phyloP scores from a whole-genome alignment of 2,888 invertebrate species.

The Callinectes sapidus region DNA sequence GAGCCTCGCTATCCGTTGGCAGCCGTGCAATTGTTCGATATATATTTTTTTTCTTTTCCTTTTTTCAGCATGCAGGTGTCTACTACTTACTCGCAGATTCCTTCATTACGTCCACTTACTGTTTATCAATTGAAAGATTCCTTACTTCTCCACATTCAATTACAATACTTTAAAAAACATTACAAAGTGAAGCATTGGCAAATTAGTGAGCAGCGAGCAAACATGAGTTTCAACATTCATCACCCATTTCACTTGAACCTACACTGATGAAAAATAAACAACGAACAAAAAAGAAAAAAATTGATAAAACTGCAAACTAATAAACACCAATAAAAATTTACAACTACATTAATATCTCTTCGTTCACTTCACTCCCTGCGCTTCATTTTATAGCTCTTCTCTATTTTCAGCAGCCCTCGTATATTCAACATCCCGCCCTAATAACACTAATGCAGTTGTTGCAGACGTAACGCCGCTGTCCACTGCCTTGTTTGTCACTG shows the following conservation, averaged over 20 bases:
- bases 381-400: neutral
- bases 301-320: neutral
- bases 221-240: neutral
- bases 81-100: neutral
- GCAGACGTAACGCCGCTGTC: slow-evolving; percentile 18
- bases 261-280: neutral
- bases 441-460: slow-evolving; percentile 23
- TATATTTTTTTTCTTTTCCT: no score
- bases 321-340: neutral
- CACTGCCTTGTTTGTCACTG: slow-evolving; percentile 13
- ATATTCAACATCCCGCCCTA: neutral
- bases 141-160: neutral
- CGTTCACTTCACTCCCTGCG: neutral
- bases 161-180: neutral
- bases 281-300: neutral
- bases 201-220: neutral
- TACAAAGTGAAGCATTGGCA: neutral
- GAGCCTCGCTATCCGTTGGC: neutral
- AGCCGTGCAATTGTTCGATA: neutral
- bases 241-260: neutral
- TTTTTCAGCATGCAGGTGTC: neutral
- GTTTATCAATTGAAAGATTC: neutral
- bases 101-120: neutral
- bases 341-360: neutral
- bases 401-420: neutral